Conservation (phyloP, 2,113 vertebrate species). For the Coreoperca whiteheadi region DNA sequence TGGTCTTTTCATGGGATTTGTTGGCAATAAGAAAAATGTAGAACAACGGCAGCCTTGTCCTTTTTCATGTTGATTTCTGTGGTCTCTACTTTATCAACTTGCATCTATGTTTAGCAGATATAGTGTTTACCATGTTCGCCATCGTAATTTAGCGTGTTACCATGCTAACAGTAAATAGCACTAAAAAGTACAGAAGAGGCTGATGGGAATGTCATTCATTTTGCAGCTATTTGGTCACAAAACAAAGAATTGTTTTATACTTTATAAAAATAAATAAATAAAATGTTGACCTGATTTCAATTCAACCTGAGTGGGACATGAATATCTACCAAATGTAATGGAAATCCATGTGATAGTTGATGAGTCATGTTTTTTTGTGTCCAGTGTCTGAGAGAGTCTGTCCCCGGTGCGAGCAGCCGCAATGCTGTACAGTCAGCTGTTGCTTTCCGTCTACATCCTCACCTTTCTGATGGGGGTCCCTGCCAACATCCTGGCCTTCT, state of each 20-base stretch:
- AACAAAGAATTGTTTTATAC: too few relatives aligned
- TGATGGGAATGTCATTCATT: not conserved
- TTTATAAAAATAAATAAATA: not conserved
- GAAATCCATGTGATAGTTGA: not conserved
- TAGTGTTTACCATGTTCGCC: not conserved
- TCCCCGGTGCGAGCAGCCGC: slow-evolving; percentile 12
- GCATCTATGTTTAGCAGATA: not conserved
- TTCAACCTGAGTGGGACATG: not conserved
- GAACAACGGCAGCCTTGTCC: not conserved
- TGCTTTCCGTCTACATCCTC: slow-evolving; percentile 84
- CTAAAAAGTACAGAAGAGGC: not conserved
- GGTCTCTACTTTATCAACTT: not conserved
- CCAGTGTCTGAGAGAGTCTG: slow-evolving; percentile 33
- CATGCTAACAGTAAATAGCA: not conserved
- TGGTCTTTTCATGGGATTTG: not conserved
- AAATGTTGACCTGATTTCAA: not conserved
- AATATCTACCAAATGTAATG: not conserved
- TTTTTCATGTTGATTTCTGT: not conserved
- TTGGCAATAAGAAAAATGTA: not conserved
- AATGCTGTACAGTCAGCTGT: slow-evolving; percentile 57
- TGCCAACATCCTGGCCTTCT: slow-evolving; percentile 86
- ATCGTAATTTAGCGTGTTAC: not conserved
- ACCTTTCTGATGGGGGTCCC: slow-evolving; percentile 90
- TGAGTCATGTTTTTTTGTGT: not conserved
- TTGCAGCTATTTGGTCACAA: not conserved